These are phyloP conservation scores for Agrilus mali DNA, from an alignment of 2,888 invertebrate species.

Conservation along the genomic window DNA sequence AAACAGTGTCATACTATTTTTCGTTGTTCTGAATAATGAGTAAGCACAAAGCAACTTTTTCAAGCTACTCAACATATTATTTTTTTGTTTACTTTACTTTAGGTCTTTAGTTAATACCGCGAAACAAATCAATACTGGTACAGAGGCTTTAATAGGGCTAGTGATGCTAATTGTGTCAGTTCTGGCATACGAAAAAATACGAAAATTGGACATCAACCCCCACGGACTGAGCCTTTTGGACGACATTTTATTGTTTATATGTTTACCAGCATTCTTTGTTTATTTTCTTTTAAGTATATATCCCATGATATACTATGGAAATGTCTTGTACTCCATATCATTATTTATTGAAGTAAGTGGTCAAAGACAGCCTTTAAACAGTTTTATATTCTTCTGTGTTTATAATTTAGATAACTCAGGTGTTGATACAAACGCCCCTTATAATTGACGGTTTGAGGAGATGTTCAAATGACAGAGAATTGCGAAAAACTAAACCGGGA, in stretches of 20 bases:
- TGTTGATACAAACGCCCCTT: slow-evolving; percentile 59
- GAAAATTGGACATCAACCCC: slow-evolving; percentile 51
- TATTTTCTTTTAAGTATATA: neutral
- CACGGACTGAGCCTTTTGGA: slow-evolving; percentile 53
- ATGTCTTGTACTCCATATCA: slow-evolving; percentile 14
- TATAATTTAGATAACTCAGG: slow-evolving; percentile 47
- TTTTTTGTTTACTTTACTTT: neutral
- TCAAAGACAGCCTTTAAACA: too few species aligned
- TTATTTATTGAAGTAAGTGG: slow-evolving; percentile 19
- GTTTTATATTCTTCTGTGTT: slow-evolving; percentile 2
- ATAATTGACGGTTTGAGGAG: slow-evolving; percentile 62
- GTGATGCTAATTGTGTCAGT: slow-evolving; percentile 46
- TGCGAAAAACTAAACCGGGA: slow-evolving; percentile 57
- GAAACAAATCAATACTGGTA: slow-evolving; percentile 36
- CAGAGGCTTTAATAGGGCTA: slow-evolving; percentile 41
- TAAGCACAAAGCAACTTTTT: slow-evolving; percentile 16
- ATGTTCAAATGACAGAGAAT: slow-evolving; percentile 51
- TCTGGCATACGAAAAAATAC: slow-evolving; percentile 49
- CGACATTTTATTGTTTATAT: slow-evolving; percentile 56
- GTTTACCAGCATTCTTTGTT: slow-evolving; percentile 58
- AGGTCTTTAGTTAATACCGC: slow-evolving; percentile 35
- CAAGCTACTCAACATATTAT: neutral
- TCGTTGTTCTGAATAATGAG: slow-evolving; percentile 42
- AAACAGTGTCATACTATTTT: slow-evolving; percentile 48
- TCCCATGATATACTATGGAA: slow-evolving; percentile 7